phyloP scores from a whole-genome alignment of 2,888 invertebrate genomes.

The Mylabris sibirica region DNA sequence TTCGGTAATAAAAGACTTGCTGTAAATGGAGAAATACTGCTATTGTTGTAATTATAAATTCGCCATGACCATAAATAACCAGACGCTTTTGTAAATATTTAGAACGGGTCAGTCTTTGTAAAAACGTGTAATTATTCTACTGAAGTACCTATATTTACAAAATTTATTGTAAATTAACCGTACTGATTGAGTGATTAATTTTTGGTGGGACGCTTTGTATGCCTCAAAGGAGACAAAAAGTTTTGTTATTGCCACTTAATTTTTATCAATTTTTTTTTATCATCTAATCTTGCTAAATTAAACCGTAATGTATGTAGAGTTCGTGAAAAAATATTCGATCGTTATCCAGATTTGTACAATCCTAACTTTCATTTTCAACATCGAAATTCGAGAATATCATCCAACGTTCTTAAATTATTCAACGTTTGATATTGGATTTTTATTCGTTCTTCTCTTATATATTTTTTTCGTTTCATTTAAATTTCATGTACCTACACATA shows the following conservation, averaged over 20 bases:
- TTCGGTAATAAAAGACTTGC: too few relatives aligned
- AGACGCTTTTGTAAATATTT: too few relatives aligned
- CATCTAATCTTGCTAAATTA: neutral
- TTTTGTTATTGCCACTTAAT: neutral
- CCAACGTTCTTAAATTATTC: conserved; percentile 7
- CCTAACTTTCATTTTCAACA: neutral
- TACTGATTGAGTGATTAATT: too few relatives aligned
- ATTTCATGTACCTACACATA: neutral
- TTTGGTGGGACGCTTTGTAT: too few relatives aligned
- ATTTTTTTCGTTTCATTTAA: neutral
- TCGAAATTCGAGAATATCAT: conserved; percentile 3
- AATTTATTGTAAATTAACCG: too few relatives aligned
- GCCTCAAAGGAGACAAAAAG: too few relatives aligned
- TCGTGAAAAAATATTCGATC: neutral
- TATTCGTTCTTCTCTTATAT: neutral
- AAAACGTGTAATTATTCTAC: too few relatives aligned
- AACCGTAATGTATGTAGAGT: neutral
- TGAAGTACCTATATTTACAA: too few relatives aligned
- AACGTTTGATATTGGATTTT: conserved; percentile 7
- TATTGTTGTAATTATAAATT: too few relatives aligned
- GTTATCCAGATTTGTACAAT: neutral
- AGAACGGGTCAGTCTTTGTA: too few relatives aligned
- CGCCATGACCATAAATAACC: too few relatives aligned
- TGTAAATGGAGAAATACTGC: too few relatives aligned
- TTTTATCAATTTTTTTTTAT: neutral